phyloP scores from a whole-genome alignment of 2,113 vertebrate species.

The Alexandromys fortis region DNA sequence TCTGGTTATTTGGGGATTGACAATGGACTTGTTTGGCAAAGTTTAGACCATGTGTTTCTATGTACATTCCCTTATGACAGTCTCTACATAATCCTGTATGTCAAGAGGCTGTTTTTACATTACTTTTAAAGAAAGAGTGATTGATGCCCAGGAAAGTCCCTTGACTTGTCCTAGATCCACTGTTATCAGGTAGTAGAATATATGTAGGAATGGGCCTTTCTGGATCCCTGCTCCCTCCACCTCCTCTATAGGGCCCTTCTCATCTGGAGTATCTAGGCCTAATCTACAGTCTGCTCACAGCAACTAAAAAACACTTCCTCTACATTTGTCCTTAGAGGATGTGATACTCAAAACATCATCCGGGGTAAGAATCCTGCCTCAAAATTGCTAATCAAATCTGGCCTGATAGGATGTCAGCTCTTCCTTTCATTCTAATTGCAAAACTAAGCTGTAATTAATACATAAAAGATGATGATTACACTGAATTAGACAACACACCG shows the following conservation, averaged over 20 bases:
- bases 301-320: not conserved
- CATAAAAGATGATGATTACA: constrained; percentile 84
- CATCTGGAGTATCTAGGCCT: not conserved
- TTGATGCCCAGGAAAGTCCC: not conserved
- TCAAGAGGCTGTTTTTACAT: not conserved
- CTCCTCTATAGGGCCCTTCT: not conserved
- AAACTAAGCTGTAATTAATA: constrained; percentile 87
- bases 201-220: not conserved
- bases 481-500: constrained; percentile 81
- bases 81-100: not conserved
- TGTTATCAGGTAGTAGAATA: not conserved
- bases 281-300: not conserved
- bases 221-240: not conserved
- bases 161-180: not conserved
- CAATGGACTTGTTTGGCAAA: not conserved
- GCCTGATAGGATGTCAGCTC: constrained; percentile 84
- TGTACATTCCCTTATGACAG: not conserved
- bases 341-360: constrained; percentile 66
- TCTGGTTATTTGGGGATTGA: not conserved
- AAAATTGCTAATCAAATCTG: constrained; percentile 84
- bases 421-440: constrained; percentile 82
- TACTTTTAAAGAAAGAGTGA: not conserved
- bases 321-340: constrained; percentile 23
- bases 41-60: not conserved
- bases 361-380: constrained; percentile 75